These are phyloP conservation scores for Pocillopora grandis DNA, from an alignment of 92 coral and sea anemone species.

Conservation along the genomic window DNA sequence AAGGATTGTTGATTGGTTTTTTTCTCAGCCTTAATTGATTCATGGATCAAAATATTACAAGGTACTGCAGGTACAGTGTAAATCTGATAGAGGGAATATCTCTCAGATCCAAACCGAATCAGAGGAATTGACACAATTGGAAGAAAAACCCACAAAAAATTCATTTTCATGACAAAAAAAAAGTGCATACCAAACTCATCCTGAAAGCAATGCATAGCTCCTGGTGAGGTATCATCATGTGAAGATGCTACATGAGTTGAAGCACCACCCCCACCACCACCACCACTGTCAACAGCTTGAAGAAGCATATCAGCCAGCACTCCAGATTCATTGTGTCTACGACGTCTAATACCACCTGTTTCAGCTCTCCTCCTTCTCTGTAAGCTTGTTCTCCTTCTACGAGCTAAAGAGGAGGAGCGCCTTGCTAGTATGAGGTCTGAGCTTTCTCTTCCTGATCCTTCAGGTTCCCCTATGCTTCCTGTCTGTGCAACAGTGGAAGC, in stretches of 20 bases:
- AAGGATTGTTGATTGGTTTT: too few relatives aligned
- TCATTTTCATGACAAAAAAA: not conserved
- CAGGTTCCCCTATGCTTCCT: conserved; percentile 88
- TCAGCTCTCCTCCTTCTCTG: conserved; percentile 67
- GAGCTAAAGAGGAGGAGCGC: conserved; percentile 78
- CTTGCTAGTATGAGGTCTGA: conserved; percentile 71
- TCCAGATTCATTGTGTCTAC: conserved; percentile 66
- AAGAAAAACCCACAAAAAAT: too few relatives aligned
- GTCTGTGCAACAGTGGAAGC: conserved; percentile 89
- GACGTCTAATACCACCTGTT: conserved; percentile 59
- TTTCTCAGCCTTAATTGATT: too few relatives aligned
- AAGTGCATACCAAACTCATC: conserved; percentile 84
- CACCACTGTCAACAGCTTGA: conserved; percentile 70
- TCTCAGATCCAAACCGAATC: too few relatives aligned
- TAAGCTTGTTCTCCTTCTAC: conserved; percentile 72
- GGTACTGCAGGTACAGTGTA: too few relatives aligned
- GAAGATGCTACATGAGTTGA: conserved; percentile 84
- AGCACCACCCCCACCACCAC: conserved; percentile 60
- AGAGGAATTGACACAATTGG: too few relatives aligned
- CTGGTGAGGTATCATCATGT: conserved; percentile 94
- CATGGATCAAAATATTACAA: too few relatives aligned
- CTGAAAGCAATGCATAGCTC: conserved; percentile 86
- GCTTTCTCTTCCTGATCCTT: conserved; percentile 78
- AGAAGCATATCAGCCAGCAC: conserved; percentile 57
- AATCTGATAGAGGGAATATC: too few relatives aligned